phyloP scores from a whole-genome alignment of 2,888 invertebrate genomes.

The Ptilodon capucinus region DNA sequence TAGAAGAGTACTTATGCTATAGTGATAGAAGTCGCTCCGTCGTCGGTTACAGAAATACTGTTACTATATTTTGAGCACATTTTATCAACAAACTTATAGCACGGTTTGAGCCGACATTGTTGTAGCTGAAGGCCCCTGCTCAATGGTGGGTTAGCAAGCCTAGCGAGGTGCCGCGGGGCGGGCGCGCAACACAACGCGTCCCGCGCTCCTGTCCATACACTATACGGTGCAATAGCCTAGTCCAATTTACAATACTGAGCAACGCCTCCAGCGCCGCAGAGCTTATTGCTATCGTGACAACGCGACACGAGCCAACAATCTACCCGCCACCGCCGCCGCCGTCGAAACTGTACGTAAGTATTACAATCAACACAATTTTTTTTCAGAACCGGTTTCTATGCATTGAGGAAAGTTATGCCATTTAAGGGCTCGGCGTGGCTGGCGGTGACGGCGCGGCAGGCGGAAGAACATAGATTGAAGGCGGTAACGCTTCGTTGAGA shows the following conservation, averaged over 20 bases:
- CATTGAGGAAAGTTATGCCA: no score
- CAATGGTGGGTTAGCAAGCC: neutral
- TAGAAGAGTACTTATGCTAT: no score
- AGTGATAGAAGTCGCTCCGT: no score
- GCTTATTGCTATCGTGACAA: slow-evolving; percentile 64
- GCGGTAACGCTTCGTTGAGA: slow-evolving; percentile 19
- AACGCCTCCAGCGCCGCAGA: slow-evolving; percentile 59
- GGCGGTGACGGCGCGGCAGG: neutral
- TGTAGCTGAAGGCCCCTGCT: no score
- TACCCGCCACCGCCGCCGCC: slow-evolving; percentile 13
- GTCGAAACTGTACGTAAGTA: no score
- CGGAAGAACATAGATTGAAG: slow-evolving; percentile 2
- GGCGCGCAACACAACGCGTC: slow-evolving; percentile 1
- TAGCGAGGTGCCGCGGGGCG: neutral
- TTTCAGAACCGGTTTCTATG: no score
- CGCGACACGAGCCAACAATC: slow-evolving; percentile 18
- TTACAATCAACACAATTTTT: no score
- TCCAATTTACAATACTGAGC: slow-evolving; percentile 37
- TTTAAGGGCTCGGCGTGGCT: no score
- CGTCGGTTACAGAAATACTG: no score
- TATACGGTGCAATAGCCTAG: slow-evolving; percentile 45
- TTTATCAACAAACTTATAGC: no score
- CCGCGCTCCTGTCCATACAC: slow-evolving; percentile 37
- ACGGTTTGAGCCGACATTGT: no score
- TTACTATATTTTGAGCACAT: no score